phyloP scores from a whole-genome alignment of 2,113 vertebrate species.

The Oreochromis aureus region DNA sequence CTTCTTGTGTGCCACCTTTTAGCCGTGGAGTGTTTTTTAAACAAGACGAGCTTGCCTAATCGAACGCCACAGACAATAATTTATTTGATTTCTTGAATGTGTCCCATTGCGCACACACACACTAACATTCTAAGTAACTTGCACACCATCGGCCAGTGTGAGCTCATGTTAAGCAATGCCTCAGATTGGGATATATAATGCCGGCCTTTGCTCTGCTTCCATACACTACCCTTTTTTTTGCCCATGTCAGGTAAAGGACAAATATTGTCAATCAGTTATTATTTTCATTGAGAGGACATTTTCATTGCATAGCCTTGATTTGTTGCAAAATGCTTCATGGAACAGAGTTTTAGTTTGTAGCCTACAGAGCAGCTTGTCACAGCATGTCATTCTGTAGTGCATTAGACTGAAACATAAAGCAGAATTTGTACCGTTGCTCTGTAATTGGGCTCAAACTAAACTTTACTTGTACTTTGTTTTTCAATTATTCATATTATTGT shows the following conservation, averaged over 20 bases:
- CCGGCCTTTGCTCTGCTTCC: slow-evolving; percentile 12
- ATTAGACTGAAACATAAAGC: slow-evolving; percentile 32
- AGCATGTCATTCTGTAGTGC: neutral
- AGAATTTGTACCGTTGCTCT: neutral
- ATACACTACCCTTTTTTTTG: neutral
- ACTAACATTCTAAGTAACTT: neutral
- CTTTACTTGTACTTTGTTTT: neutral
- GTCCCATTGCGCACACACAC: slow-evolving; percentile 37
- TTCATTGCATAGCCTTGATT: slow-evolving; percentile 1
- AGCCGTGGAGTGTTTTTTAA: neutral
- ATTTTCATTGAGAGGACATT: neutral
- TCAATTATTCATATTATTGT: neutral
- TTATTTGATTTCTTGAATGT: slow-evolving; percentile 80
- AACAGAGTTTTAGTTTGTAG: neutral
- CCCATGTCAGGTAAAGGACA: neutral
- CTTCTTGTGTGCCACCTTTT: slow-evolving; percentile 6
- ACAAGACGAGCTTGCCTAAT: slow-evolving; percentile 20
- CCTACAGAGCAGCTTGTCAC: neutral
- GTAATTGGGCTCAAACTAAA: neutral
- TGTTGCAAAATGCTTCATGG: neutral
- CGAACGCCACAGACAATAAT: slow-evolving; percentile 74
- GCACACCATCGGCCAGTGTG: slow-evolving; percentile 1
- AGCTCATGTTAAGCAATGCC: neutral
- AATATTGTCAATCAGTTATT: neutral
- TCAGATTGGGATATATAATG: neutral